Evolutionary conservation across 2,113 vertebrate genomes (phyloP).

Genomic region (Gopherus evgoodei): DNA sequence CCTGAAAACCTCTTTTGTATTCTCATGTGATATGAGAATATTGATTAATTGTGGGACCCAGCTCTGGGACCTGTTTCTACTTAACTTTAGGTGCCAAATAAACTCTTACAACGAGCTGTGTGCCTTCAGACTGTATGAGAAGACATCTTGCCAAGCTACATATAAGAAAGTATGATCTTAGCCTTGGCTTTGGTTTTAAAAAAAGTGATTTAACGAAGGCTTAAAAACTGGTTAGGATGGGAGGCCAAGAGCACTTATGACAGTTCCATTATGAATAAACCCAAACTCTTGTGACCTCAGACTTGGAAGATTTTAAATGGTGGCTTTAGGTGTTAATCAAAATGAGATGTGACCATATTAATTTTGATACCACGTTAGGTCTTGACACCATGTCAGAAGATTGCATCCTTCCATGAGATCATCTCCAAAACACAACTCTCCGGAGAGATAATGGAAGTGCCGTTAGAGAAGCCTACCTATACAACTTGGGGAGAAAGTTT

Average conservation of each 20-base stretch:
- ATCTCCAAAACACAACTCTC: not conserved
- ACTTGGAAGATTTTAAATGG: not conserved
- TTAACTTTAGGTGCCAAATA: not conserved
- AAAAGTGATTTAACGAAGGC: not conserved
- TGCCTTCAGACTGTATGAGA: not conserved
- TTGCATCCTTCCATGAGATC: not conserved
- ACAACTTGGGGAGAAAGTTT: not conserved
- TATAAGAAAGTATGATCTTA: not conserved
- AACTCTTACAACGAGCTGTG: not conserved
- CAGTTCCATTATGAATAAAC: not conserved
- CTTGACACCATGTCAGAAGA: not conserved
- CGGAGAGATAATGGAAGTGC: not conserved
- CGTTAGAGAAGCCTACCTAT: slow-evolving; percentile 22
- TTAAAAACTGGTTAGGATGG: not conserved
- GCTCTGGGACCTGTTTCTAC: not conserved
- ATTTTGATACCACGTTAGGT: not conserved
- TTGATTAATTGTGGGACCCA: slow-evolving; percentile 8
- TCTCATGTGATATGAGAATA: fast-evolving
- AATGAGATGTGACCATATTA: not conserved
- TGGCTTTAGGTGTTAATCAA: not conserved
- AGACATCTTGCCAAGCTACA: not conserved
- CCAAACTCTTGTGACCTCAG: not conserved
- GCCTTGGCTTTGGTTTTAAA: not conserved
- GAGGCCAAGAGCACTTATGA: not conserved
- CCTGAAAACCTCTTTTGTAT: not conserved